These are phyloP conservation scores for Pleuronectes platessa DNA, from an alignment of 2,113 vertebrate species.

Conservation along the genomic window DNA sequence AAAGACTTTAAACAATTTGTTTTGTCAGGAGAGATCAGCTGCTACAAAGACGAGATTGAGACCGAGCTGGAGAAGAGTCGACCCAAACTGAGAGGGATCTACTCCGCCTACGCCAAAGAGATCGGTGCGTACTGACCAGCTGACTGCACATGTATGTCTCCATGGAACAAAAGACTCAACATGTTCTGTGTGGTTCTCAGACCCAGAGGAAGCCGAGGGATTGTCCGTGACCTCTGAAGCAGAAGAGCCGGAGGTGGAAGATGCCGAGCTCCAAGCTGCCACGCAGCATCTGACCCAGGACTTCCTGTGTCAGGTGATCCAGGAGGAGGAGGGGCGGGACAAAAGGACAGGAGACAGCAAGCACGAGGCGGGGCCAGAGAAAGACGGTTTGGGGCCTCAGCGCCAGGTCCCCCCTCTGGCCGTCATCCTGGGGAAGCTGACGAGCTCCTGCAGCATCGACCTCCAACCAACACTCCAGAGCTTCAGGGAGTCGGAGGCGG, in stretches of 20 bases:
- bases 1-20: too few species aligned
- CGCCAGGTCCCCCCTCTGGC: slow-evolving; percentile 77
- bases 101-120: slow-evolving; percentile 86
- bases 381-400: background rate
- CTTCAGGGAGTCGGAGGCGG: slow-evolving; percentile 84
- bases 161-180: background rate
- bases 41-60: slow-evolving; percentile 95
- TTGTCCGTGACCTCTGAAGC: slow-evolving; percentile 72
- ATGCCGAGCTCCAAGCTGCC: slow-evolving; percentile 88
- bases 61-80: slow-evolving; percentile 92
- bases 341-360: background rate
- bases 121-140: slow-evolving; percentile 50
- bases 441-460: slow-evolving; percentile 86
- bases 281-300: slow-evolving; percentile 91
- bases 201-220: slow-evolving; percentile 81
- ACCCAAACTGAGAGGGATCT: slow-evolving; percentile 91
- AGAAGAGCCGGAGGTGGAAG: slow-evolving; percentile 84
- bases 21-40: slow-evolving; percentile 90
- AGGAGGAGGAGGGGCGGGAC: slow-evolving; percentile 57
- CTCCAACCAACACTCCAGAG: slow-evolving; percentile 90
- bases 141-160: background rate
- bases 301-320: slow-evolving; percentile 88
- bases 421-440: slow-evolving; percentile 88
- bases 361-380: background rate
- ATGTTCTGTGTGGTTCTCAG: slow-evolving; percentile 57